Evolutionary conservation across 2,797 vertebrate genomes (phyloP), one percentile per base, ranked within the genome.

Genomic region (Megalops cyprinoides): DNA sequence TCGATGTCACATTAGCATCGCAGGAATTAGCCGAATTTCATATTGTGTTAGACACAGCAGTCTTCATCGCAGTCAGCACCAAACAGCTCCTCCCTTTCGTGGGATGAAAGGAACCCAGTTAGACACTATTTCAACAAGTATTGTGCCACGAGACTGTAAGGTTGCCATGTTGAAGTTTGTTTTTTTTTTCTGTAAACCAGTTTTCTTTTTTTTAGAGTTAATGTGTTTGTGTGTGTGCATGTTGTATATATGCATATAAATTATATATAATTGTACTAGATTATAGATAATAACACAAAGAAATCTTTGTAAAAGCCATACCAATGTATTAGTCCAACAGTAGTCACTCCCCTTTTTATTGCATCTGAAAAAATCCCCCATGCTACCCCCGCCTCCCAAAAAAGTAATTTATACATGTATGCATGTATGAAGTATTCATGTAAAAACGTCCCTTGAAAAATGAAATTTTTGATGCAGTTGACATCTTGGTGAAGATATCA

Each of bases 151-250:
- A 65, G n/a, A 51, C 48, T 39, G 62, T 31, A 56, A 34, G 20
- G 18, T 69, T 58, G 69, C 69, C 69, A 74, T 74, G 46, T 53
- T 79, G 18, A 79, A 42, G 39, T 56, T 56, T n/a, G 55, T 71
- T 39, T 69, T 53, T n/a, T n/a, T n/a, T n/a, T n/a, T n/a, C n/a
- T n/a, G 18, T 18, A 56, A 56, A 55, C 25, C 48, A 55, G 37
- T 77, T 55, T 77, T n/a, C 55, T 55, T 56, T 53, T 25, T 34
- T 76, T 53, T 55, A 76, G 31, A 76, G 53, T 56, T 55, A n/a
- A n/a, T n/a, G n/a, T n/a, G n/a, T n/a, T n/a, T n/a, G n/a, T n/a
- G n/a, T n/a, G n/a, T n/a, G n/a, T n/a, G n/a, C n/a, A n/a, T n/a
- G n/a, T n/a, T n/a, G n/a, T n/a, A n/a, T n/a, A n/a, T n/a, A n/a